Base-by-base conservation (phyloP, 2,888 invertebrate genomes). In the Hedya salicella region DNA sequence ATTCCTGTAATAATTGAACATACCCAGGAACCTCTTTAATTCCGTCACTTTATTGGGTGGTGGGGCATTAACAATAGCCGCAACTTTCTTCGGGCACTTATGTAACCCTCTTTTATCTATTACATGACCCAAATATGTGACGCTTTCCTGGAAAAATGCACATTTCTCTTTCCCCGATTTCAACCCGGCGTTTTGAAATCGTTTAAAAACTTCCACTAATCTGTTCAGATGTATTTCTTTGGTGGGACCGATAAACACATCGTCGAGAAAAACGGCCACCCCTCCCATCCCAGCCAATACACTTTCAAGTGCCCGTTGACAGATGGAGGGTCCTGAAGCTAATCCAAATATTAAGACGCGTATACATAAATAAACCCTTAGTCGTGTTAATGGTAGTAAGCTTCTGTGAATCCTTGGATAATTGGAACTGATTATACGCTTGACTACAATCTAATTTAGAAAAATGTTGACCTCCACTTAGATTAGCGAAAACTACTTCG, bases 391-490 rank as follows among this genome's bases (percentile, higher is more conserved):
- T 21, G 2, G 39, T 39, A 1, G 53, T 53, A 6, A 53, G 39
- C 19, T 39, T 53, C 13, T 40, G 53, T n/a, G 53, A 17, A 3
- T 17, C 11, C 3, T 53, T n/a, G 9, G 39, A 39, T 17, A 53
- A 13, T 2, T 25, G 14, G 21, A 54, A 40, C 42, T 54, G 54
- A 40, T 54, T 54, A 11, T n/a, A 73, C 0, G 73, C 73, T 11
- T 62, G 50, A 3, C 19, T 46, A 0, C 74, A 48, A 56, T 76
- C 73, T 36, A 74, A 60, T 68, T 76, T 75, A 0, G 69, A 44
- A 57, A 61, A 74, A 52, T 68, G 16, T 14, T 61, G 19, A 0
- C 74, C 71, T 1, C 70, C 70, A 17, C 16, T 14, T 8, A 44
- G 9, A 6, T 44, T 44, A 4, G 44, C 19, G 8, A 44, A 44